A percentile compares a stretch with the other conserved stretches of the same genome.
phyloP scores from a whole-genome alignment of 2,797 vertebrate species.

The Thripadectes ignobilis region DNA sequence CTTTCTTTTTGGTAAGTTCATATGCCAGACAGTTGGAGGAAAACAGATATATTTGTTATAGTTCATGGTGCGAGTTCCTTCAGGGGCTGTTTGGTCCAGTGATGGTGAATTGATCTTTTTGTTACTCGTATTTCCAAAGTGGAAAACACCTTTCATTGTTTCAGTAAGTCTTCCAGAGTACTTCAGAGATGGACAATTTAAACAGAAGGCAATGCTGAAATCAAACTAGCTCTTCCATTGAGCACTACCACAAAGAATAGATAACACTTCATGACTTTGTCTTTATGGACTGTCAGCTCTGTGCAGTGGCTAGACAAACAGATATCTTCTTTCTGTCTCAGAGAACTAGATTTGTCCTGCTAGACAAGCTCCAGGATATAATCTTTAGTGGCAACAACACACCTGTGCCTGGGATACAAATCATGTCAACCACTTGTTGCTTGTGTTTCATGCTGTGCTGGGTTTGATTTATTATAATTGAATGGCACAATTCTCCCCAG shows the following conservation, averaged over 20 bases:
- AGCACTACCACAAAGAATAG: background rate
- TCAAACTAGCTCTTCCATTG: accelerated
- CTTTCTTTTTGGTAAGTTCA: background rate
- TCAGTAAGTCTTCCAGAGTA: background rate
- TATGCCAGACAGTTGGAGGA: background rate
- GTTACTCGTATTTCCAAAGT: background rate
- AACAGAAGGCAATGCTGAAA: background rate
- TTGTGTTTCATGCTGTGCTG: background rate
- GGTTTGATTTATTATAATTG: background rate
- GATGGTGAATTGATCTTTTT: background rate
- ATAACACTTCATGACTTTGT: background rate
- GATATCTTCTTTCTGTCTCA: background rate
- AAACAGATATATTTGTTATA: background rate
- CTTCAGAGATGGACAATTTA: background rate
- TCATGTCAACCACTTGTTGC: background rate
- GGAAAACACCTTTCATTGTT: background rate
- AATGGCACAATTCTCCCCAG: background rate
- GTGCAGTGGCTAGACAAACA: background rate
- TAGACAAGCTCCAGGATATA: background rate
- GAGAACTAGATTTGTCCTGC: background rate
- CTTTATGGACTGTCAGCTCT: background rate
- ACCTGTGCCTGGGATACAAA: background rate
- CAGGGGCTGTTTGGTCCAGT: background rate
- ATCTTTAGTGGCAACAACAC: background rate
- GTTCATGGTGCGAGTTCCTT: background rate